Conservation (phyloP, 2,113 vertebrate genomes). For the Chloebia gouldiae region DNA sequence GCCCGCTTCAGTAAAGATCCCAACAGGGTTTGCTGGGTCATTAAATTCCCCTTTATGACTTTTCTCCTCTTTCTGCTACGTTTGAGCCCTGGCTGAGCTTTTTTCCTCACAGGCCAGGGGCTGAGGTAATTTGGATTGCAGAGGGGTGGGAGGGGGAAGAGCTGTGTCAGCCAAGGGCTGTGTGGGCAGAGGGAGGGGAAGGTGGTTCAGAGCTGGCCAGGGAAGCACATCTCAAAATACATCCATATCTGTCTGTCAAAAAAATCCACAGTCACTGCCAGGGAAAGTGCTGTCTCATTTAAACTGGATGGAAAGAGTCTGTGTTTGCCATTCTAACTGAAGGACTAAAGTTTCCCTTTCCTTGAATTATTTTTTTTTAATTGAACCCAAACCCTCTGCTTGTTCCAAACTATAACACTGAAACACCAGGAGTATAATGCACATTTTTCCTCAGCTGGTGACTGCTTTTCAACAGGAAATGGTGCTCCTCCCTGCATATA, state of each 20-base stretch:
- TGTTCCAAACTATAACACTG: neutral
- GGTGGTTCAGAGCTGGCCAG: neutral
- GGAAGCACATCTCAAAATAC: neutral
- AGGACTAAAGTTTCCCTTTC: neutral
- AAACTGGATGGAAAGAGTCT: neutral
- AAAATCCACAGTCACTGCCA: neutral
- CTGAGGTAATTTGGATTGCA: neutral
- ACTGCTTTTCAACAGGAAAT: neutral
- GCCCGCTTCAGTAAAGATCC: neutral
- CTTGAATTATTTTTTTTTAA: neutral
- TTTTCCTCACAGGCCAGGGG: neutral
- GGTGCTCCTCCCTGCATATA: neutral
- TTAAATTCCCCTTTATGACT: constrained; percentile 9
- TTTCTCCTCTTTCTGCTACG: neutral
- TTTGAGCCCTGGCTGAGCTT: neutral
- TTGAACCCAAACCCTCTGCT: neutral
- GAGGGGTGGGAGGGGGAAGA: neutral
- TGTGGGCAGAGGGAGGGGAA: neutral
- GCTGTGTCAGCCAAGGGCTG: neutral
- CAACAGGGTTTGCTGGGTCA: neutral
- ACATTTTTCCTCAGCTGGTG: neutral
- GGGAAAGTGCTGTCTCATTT: neutral
- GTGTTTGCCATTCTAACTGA: neutral
- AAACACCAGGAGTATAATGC: neutral
- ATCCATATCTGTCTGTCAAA: neutral